These are phyloP conservation scores for Melanotaenia trifasciata DNA, from an alignment of 2,797 vertebrate genomes.

Conservation along the genomic window DNA sequence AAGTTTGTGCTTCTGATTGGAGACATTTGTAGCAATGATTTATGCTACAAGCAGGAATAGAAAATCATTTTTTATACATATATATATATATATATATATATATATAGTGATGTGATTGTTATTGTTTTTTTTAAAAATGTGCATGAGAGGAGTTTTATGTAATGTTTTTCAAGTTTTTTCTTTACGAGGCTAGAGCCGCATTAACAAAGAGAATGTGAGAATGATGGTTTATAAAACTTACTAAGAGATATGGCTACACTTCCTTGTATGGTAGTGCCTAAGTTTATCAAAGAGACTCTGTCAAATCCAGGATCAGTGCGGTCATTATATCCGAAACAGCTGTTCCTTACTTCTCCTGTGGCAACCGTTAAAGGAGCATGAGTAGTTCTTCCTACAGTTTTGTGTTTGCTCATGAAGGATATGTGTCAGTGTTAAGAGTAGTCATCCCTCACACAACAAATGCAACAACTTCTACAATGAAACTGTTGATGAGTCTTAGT, in stretches of 20 bases:
- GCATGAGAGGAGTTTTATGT: slow-evolving; percentile 5
- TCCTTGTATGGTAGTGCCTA: slow-evolving; percentile 32
- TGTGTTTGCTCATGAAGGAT: background rate
- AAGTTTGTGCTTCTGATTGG: slow-evolving; percentile 13
- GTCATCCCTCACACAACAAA: slow-evolving; percentile 19
- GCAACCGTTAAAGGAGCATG: background rate
- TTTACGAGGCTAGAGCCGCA: slow-evolving; percentile 10
- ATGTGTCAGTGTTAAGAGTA: slow-evolving; percentile 5
- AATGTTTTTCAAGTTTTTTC: background rate
- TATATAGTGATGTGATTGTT: background rate
- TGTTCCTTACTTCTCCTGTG: slow-evolving; percentile 12
- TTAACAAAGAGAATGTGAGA: slow-evolving; percentile 1
- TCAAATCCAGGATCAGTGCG: slow-evolving; percentile 28
- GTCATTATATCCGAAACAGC: slow-evolving; percentile 25
- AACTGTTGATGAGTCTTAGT: slow-evolving; percentile 18
- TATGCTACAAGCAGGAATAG: too few relatives aligned
- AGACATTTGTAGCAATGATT: background rate
- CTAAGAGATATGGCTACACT: slow-evolving; percentile 22
- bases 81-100: background rate
- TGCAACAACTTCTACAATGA: slow-evolving; percentile 7
- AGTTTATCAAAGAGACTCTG: slow-evolving; percentile 23
- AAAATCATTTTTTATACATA: too few relatives aligned
- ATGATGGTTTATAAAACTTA: slow-evolving; percentile 14
- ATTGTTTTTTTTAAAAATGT: slow-evolving; percentile 1
- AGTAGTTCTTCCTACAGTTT: background rate